Evolutionary conservation across 2,888 invertebrate species (phyloP), one percentile per base, ranked within the genome.

Genomic region (Xiphydria camelus): DNA sequence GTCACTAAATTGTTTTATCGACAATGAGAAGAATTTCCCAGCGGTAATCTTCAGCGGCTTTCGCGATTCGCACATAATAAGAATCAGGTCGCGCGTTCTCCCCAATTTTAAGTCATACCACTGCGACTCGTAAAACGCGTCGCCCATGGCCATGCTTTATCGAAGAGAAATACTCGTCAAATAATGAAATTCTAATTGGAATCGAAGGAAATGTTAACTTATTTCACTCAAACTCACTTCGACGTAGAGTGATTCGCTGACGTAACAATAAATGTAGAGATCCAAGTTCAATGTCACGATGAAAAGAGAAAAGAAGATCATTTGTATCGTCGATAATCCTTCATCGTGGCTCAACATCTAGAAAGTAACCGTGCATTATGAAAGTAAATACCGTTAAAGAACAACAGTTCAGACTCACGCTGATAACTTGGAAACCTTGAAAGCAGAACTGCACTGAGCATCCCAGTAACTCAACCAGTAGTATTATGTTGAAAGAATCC

Each of bases 11-110:
- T 62, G 34, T 48, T 59, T 49, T 40, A 63, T 53, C 1, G 62
- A 65, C 29, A 68, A 61, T 0, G 32, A 45, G 15, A 51, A 38
- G 38, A 69, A 66, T 55, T 67, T 68, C 6, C 63, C 67, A 3
- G 65, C 68, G 0, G 61, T 63, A 7, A 68, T 43, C 21, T 53
- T 37, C n/a, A 67, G 48, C 3, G 67, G 67, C 10, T 39, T 47
- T n/a, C 46, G 41, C 2, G 57, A 50, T 37, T 58, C 54, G 6
- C 40, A 4, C 32, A 61, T 52, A 6, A 64, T 42, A 4, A 62
- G 47, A 4, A 63, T 25, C 2, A 66, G 44, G 6, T 41, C 37
- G 38, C 19, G 59, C 1, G 58, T 47, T 9, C 61, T 45, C 6
- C 10, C 9, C 1, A 52, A 32, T 4, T 51, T 6, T 0, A 58